These are phyloP conservation scores for Cheumatopsyche charites DNA, from an alignment of 1,140 invertebrate species.

Conservation along the genomic window DNA sequence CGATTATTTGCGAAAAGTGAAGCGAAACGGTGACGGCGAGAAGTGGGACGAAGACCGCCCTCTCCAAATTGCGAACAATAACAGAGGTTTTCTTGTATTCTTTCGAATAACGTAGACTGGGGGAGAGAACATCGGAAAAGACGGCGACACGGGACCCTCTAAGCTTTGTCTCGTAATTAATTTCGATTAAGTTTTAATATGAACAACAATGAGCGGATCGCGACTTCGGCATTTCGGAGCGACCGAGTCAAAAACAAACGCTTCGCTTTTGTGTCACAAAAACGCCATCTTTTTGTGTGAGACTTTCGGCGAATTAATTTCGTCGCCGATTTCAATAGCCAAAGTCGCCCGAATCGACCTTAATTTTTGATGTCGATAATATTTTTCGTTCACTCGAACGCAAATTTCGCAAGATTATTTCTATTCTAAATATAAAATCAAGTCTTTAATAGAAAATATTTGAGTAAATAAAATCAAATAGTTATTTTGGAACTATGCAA, in stretches of 20 bases:
- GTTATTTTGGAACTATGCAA: too few species aligned
- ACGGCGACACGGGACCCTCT: slow-evolving; percentile 14
- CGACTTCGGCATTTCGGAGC: not conserved
- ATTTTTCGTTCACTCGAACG: too few species aligned
- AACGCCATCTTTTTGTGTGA: not conserved
- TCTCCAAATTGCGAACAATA: slow-evolving; percentile 27
- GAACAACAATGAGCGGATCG: slow-evolving; percentile 8
- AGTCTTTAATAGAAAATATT: too few species aligned
- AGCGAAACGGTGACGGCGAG: not conserved
- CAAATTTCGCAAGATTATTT: too few species aligned
- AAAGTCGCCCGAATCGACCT: too few species aligned
- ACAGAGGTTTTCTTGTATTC: slow-evolving; percentile 35
- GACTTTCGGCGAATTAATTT: not conserved
- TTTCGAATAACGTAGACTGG: slow-evolving; percentile 31
- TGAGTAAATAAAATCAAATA: too few species aligned
- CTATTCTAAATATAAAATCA: too few species aligned
- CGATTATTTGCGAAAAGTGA: slow-evolving; percentile 35
- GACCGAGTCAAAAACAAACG: not conserved
- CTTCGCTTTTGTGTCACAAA: too few species aligned
- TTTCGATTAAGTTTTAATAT: slow-evolving; percentile 41
- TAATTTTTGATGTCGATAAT: too few species aligned
- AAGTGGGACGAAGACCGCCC: not conserved
- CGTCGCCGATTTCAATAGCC: not conserved
- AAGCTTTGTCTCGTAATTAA: slow-evolving; percentile 44
- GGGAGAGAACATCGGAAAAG: not conserved